Percentiles rank a stretch among this genome's conserved stretches.
phyloP scores from a whole-genome alignment of 2,888 invertebrate species.

The Xestia c-nigrum region DNA sequence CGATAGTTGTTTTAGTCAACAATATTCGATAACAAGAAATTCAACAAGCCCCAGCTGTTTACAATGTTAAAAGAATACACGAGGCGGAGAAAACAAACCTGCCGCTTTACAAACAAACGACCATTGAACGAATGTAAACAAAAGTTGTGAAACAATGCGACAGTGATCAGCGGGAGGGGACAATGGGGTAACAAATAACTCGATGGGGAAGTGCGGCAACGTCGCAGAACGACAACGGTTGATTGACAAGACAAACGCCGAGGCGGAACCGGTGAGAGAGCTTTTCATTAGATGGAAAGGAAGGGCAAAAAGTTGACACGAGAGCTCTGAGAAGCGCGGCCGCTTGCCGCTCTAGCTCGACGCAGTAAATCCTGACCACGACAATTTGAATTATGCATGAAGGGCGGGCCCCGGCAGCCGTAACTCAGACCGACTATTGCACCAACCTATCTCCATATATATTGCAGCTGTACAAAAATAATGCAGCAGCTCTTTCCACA shows the following conservation, averaged over 20 bases:
- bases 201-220: slow-evolving; percentile 81
- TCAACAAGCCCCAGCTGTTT: slow-evolving; percentile 76
- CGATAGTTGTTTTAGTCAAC: slow-evolving; percentile 75
- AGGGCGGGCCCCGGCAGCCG: slow-evolving; percentile 69
- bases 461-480: slow-evolving; percentile 33
- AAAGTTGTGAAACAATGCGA: slow-evolving; percentile 86
- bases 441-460: slow-evolving; percentile 51
- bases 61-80: slow-evolving; percentile 79
- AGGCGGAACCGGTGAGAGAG: slow-evolving; percentile 80
- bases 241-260: slow-evolving; percentile 88
- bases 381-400: slow-evolving; percentile 84
- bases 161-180: slow-evolving; percentile 83
- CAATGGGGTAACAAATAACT: slow-evolving; percentile 89
- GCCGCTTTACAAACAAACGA: slow-evolving; percentile 83
- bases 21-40: slow-evolving; percentile 78
- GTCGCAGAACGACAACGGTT: slow-evolving; percentile 76
- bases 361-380: slow-evolving; percentile 79
- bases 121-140: slow-evolving; percentile 86
- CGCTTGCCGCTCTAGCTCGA: slow-evolving; percentile 63
- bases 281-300: slow-evolving; percentile 83
- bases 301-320: slow-evolving; percentile 80
- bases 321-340: slow-evolving; percentile 67
- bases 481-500: slow-evolving; percentile 21
- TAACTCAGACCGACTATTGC: slow-evolving; percentile 64
- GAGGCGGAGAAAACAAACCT: slow-evolving; percentile 80